Base-by-base conservation (phyloP, 2,797 vertebrate species). In the Oreochromis mossambicus region DNA sequence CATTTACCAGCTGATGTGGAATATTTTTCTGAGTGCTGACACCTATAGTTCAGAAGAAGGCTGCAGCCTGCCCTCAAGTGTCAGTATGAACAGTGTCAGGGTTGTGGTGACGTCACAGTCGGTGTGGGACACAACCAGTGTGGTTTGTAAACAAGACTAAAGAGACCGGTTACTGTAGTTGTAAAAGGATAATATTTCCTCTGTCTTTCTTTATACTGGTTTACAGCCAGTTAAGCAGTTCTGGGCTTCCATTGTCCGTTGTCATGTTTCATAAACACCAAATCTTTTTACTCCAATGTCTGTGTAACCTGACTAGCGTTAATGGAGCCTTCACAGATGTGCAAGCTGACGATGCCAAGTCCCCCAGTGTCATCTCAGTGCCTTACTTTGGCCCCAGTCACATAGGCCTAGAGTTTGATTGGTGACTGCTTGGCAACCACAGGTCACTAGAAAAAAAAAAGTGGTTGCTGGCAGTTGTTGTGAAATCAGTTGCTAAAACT, bases 231-330 rank as follows among this genome's bases (percentile, higher is more conserved):
- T 19, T 75, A 3, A 48, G 26, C 15, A 75, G 9, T 50, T 29
- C 24, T 13, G 9, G 24, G 10, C 9, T 29, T 29, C 6, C 0
- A 46, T 0, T 70, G 38, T 26, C 38, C 0, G 11, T 26, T 19
- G 21, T 26, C 15, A 17, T 70, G 8, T 29, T 70, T 70, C 41
- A 46, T 46, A 70, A 26, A 70, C 14, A 46, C 43, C 66, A 70
- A 70, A 29, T 48, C 43, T 29, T 75, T 48, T 75, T 75, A 29
- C 15, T 50, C 68, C 68, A 50, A 13, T 0, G 15, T 19, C 1
- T 32, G 24, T 48, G 6, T 0, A 50, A 26, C 17, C 10, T 1
- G 6, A 48, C 11, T 29, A 73, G 3, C 15, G 0, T 50, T 75
- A 50, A 75, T 3, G 0, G 0, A 48, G 26, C 6, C 24, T 75